phyloP scores from a whole-genome alignment of 2,797 vertebrate species.

The Potorous gilbertii region DNA sequence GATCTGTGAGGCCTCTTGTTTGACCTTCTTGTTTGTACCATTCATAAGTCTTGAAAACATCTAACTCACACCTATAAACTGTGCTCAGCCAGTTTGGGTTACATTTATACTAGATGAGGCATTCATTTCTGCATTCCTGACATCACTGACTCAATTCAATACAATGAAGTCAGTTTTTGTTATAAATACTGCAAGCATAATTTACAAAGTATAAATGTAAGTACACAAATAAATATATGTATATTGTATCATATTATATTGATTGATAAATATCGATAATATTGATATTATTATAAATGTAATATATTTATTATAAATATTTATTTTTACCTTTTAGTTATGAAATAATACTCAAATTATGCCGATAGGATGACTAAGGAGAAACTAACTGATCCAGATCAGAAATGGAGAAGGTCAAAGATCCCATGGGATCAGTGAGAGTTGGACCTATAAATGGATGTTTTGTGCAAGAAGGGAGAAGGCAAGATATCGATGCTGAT shows the following conservation, averaged over 20 bases:
- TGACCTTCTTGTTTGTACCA: slow-evolving; percentile 15
- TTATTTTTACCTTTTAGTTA: slow-evolving; percentile 23
- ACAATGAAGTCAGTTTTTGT: not conserved
- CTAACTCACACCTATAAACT: not conserved
- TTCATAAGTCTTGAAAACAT: slow-evolving; percentile 23
- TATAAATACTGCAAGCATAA: too few species aligned
- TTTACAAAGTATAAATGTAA: too few species aligned
- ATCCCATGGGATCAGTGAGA: not conserved
- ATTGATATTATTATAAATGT: not conserved
- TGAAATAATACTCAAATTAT: slow-evolving; percentile 8
- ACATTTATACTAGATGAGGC: not conserved
- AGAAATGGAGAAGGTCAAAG: not conserved
- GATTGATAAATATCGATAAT: too few species aligned
- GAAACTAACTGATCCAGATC: not conserved
- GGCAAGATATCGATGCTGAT: not conserved
- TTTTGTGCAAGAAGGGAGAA: not conserved
- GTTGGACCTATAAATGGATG: not conserved
- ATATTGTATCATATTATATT: too few species aligned
- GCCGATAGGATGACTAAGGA: not conserved
- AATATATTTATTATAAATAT: not conserved
- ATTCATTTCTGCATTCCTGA: not conserved
- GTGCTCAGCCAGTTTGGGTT: not conserved
- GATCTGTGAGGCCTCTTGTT: slow-evolving; percentile 17
- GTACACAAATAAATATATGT: too few species aligned
- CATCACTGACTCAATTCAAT: slow-evolving; percentile 7